Percentiles rank a stretch among this genome's conserved stretches.
Conservation (phyloP, 2,113 vertebrate species). For the Mellivora capensis region DNA sequence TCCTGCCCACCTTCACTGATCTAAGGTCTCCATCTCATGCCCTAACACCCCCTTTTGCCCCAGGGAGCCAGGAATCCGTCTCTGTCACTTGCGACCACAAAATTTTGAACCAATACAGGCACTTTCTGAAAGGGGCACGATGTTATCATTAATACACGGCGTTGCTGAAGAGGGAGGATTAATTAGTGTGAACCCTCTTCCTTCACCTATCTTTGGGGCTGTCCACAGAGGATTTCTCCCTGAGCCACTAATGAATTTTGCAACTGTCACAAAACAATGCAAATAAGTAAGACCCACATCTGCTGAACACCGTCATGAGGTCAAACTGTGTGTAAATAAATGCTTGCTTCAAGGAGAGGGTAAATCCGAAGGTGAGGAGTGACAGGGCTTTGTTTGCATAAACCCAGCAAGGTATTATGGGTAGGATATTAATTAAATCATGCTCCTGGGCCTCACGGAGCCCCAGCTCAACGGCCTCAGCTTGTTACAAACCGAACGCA, state of each 20-base stretch:
- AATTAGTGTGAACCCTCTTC: slow-evolving; percentile 59
- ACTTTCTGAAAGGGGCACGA: slow-evolving; percentile 27
- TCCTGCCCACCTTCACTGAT: not conserved
- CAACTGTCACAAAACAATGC: slow-evolving; percentile 77
- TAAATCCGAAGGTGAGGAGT: slow-evolving; percentile 67
- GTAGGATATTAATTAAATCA: slow-evolving; percentile 77
- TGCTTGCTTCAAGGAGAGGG: slow-evolving; percentile 75
- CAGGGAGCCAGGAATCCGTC: not conserved
- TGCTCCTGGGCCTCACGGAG: slow-evolving; percentile 64
- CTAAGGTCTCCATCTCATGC: not conserved
- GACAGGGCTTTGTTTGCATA: slow-evolving; percentile 52
- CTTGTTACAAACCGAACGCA: slow-evolving; percentile 73
- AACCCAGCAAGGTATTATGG: slow-evolving; percentile 61
- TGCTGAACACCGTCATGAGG: slow-evolving; percentile 74
- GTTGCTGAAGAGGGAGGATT: slow-evolving; percentile 66
- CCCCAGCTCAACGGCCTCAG: slow-evolving; percentile 57
- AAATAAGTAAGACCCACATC: slow-evolving; percentile 76
- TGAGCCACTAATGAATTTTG: slow-evolving; percentile 80
- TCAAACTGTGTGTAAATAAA: slow-evolving; percentile 71
- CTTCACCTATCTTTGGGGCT: slow-evolving; percentile 64
- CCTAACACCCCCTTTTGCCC: not conserved
- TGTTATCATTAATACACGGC: slow-evolving; percentile 36
- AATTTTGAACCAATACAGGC: not conserved
- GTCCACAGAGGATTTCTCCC: slow-evolving; percentile 74
- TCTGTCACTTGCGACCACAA: not conserved